Conservation (phyloP, 2,797 vertebrate species). For the Spinus pinus region DNA sequence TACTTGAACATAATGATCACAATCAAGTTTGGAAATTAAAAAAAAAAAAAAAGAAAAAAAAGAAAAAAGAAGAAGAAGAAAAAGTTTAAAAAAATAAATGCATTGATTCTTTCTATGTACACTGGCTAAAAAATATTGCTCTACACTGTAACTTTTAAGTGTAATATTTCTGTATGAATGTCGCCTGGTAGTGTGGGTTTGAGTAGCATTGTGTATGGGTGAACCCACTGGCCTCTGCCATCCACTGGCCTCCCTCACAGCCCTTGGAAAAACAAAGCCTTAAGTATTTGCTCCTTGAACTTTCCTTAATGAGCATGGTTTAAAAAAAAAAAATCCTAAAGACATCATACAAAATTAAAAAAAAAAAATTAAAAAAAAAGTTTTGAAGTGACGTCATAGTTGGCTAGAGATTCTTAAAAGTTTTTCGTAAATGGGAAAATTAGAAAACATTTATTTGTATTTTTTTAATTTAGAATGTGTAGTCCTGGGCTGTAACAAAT, state of each 20-base stretch:
- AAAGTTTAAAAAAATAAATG: conserved; percentile 63
- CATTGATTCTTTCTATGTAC: conserved; percentile 94
- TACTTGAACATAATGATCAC: conserved; percentile 91
- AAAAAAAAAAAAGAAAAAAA: background rate
- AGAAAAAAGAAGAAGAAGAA: background rate
- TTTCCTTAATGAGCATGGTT: conserved; percentile 90
- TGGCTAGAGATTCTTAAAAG: conserved; percentile 85
- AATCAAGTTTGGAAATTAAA: conserved; percentile 89
- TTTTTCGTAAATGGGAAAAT: conserved; percentile 82
- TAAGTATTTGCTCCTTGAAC: conserved; percentile 92
- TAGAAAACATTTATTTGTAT: conserved; percentile 86
- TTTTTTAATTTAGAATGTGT: conserved; percentile 87
- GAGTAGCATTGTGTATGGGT: conserved; percentile 80
- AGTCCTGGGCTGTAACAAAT: conserved; percentile 84
- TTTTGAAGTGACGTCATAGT: conserved; percentile 78
- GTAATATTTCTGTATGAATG: conserved; percentile 90
- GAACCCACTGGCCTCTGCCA: conserved; percentile 82
- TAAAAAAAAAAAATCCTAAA: conserved; percentile 71
- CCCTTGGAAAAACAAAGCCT: conserved; percentile 93
- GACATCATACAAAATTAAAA: conserved; percentile 54
- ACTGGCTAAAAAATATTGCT: conserved; percentile 93
- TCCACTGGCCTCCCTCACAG: conserved; percentile 85
- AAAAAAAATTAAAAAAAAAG: conserved; percentile 8
- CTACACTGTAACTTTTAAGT: conserved; percentile 98
- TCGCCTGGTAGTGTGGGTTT: conserved; percentile 77